Conservation (phyloP, 1,140 invertebrate species). For the Oedothorax gibbosus region DNA sequence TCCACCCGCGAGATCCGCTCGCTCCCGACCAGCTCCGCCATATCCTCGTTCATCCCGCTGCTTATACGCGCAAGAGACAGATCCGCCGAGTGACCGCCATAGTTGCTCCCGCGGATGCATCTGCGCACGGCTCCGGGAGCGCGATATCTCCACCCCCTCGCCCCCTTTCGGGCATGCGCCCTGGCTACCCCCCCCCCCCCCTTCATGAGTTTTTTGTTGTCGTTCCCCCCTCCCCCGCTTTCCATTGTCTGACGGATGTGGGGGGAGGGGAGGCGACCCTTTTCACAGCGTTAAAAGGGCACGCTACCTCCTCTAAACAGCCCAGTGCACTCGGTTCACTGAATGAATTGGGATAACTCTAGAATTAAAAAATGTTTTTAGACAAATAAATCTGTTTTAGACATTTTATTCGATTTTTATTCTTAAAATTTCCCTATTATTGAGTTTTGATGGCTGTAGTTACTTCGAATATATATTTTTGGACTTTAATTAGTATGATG, state of each 20-base stretch:
- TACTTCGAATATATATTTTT: too few relatives aligned
- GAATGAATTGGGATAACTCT: too few relatives aligned
- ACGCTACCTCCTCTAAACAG: conserved; percentile 8
- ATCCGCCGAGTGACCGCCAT: conserved; percentile 50
- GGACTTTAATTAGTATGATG: too few relatives aligned
- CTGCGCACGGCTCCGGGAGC: conserved; percentile 43
- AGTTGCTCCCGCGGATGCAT: conserved; percentile 30
- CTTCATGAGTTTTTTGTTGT: conserved; percentile 1
- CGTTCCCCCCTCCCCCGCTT: conserved; percentile 7
- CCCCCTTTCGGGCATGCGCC: conserved; percentile 17
- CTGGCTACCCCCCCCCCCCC: not conserved
- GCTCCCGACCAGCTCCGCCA: conserved; percentile 70
- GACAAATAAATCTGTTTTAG: too few relatives aligned
- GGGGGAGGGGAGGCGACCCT: not conserved
- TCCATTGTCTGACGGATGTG: not conserved
- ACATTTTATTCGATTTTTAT: too few relatives aligned
- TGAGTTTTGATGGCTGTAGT: too few relatives aligned
- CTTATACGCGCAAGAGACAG: conserved; percentile 47
- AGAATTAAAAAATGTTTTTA: conserved; percentile 2
- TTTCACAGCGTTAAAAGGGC: conserved; percentile 28
- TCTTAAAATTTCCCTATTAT: too few relatives aligned
- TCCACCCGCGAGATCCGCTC: conserved; percentile 65
- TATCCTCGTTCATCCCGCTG: conserved; percentile 67
- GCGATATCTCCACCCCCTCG: conserved; percentile 1
- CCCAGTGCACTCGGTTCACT: not conserved